Base-by-base conservation (phyloP, 30 jellyfish, hydroid and myxozoan species). In the Hydractinia symbiolongicarpus region DNA sequence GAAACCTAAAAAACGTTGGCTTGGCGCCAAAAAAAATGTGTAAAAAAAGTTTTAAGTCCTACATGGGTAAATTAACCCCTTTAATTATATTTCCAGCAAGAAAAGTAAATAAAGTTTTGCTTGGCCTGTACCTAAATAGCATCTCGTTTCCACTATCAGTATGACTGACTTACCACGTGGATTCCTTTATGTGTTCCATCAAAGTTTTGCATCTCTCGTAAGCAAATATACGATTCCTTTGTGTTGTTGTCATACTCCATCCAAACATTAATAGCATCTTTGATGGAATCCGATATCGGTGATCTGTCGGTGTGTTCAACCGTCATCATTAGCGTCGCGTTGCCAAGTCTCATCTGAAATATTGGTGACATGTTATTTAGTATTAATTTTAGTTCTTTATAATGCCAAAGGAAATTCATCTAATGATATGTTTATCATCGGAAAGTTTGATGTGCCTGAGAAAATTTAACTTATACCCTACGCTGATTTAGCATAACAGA, bases 231-330 rank as follows among this genome's bases (percentile, higher is more conserved):
- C 9, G 80, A 49, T 20, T 71, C 80, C 60, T 8, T 30, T 8
- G 80, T 71, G 9, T 49, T 9, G 9, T 71, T 50, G 80, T 71
- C 80, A 5, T 9, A 71, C 16, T 71, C 80, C 80, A 71, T 20
- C 80, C 80, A 71, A 50, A 71, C 80, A n/a, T 71, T 71, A 3
- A 71, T 60, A 14, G 80, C 80, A 60, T 71, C 80, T 30, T 50
- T 71, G 56, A 7, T 14, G 40, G 74, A 64, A 14, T 71, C 80
- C 40, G 56, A 30, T 50, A 50, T 60, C 61, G 56, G 56, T 50
- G 61, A 30, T 30, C 60, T 71, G 40, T n/a, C 16, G 9, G 80
- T 71, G 56, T 71, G 80, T 71, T 71, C 80, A n/a, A 71, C 80
- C 8, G 80, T 71, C 80, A 71, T 71, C 80, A 71, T 71, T 7